Conservation (phyloP, 2,888 invertebrate genomes). For the Trichopoda pennipes region DNA sequence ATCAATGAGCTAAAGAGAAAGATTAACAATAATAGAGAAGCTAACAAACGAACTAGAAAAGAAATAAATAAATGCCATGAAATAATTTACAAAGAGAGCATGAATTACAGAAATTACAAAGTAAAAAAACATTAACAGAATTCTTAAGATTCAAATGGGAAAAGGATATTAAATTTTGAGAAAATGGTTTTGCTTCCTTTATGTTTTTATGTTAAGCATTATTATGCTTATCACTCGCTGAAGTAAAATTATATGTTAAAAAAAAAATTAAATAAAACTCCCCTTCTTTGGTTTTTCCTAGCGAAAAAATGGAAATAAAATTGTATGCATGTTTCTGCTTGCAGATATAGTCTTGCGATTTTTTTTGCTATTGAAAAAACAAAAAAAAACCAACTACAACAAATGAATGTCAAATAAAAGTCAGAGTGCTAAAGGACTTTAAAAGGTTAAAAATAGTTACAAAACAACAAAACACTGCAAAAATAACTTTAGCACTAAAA, state of each 20-base stretch:
- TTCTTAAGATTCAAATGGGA: slow-evolving; percentile 20
- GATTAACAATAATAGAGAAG: slow-evolving; percentile 16
- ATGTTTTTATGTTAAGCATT: slow-evolving; percentile 13
- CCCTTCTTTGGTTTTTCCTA: slow-evolving; percentile 26
- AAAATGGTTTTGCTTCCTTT: neutral
- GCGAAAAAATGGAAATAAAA: slow-evolving; percentile 22
- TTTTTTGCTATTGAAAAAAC: slow-evolving; percentile 20
- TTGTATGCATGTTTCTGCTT: slow-evolving; percentile 51
- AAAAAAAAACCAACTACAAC: slow-evolving; percentile 10
- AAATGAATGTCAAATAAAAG: slow-evolving; percentile 69
- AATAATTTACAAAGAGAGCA: slow-evolving; percentile 36
- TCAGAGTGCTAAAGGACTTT: slow-evolving; percentile 62
- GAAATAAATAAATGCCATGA: slow-evolving; percentile 35
- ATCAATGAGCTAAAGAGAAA: slow-evolving; percentile 54
- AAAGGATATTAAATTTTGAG: slow-evolving; percentile 57
- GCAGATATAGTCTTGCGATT: neutral
- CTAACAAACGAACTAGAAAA: slow-evolving; percentile 8
- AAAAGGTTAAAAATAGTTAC: slow-evolving; percentile 52
- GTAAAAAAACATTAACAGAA: slow-evolving; percentile 20
- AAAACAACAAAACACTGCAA: neutral
- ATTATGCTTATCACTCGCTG: neutral
- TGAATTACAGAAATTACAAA: slow-evolving; percentile 8
- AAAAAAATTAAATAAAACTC: neutral
- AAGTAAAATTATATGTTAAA: neutral
- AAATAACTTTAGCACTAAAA: slow-evolving; percentile 16